Base-by-base conservation (phyloP, 2,797 vertebrate species). In the Emys orbicularis region DNA sequence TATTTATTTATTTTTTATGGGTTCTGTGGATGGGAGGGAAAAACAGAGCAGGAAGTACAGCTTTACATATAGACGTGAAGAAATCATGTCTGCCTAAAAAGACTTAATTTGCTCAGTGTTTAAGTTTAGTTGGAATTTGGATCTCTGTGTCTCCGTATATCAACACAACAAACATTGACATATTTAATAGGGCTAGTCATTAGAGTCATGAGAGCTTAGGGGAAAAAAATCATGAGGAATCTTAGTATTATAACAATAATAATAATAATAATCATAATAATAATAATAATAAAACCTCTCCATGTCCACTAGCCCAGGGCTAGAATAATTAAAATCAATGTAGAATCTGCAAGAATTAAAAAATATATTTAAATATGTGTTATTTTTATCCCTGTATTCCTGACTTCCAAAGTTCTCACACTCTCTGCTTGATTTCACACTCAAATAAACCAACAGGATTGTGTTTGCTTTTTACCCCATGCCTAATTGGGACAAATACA, bases 181-280 rank as follows among this genome's bases (percentile, higher is more conserved):
- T 95, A 91, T 96, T 98, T 98, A 96, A 97, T 93, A 80, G 95
- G 50, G 80, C 91, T 96, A 96, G 92, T 98, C 96, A 96, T 96
- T 96, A 97, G 92, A 97, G 95, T 72, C 86, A 90, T 1, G 1
- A 83, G 49, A 96, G 96, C 50, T 83, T 19, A 91, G 85, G 84
- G 87, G 90, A 92, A 84, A 95, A 88, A 86, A 96, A 77, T 90
- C 95, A 97, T 95, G 91, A 97, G 82, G 93, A 97, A 96, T 95
- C 5, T n/a, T 84, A 68, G 29, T 59, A 12, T 31, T 59, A 59
- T 59, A 59, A 31, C 27, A 31, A 57, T 57, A 57, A 57, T 34
- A 18, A 65, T 65, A 52, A 65, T 74, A 31, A 57, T 57, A 57
- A 57, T 34, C 18, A 65, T 65, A 52, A 65, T 74, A 52, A 65